Base-by-base conservation (phyloP, 2,888 invertebrate species). In the Drosophila niveifrons region DNA sequence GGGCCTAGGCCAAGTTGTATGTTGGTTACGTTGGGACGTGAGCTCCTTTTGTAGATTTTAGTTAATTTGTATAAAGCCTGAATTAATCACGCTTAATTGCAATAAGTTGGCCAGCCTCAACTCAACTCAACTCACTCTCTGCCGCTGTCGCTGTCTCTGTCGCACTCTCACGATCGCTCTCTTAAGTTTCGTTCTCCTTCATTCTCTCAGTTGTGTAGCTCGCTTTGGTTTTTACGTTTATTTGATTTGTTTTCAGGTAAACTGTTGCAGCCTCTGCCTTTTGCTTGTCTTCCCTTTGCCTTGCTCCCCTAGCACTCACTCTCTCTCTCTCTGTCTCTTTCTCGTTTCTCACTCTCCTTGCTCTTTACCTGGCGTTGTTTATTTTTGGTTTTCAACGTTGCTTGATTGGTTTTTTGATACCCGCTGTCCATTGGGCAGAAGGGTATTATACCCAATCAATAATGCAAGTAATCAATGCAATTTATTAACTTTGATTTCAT, bases 41-140 rank as follows among this genome's bases (percentile, higher is more conserved):
- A 55, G 67, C 67, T 71, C 79, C 80, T 88, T 69, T 75, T 68
- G 69, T 80, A 71, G 86, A 73, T 82, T 78, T 83, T 72, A 80
- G 80, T 84, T 84, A 84, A 84, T 84, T 88, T 86, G 88, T 86
- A 85, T 84, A 84, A 84, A 84, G 83, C 78, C 83, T 80, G 88
- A 84, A 84, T 84, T 84, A 84, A 84, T 86, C 86, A 84, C 88
- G 88, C 88, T 84, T 84, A 84, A 88, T 84, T 88, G 78, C 78
- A 79, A 72, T 72, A 78, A 78, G 72, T 77, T 76, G 72, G 56
- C 67, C 68, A 67, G 67, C 67, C 66, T 63, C 58, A 62, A 10
- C 17, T 10, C 46, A 11, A 17, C 18, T 44, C 34, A 39, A 17
- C 41, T 41, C 46, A 34, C 59, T 13, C 56, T 50, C 18, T 17